A percentile compares a stretch with the other conserved stretches of the same genome.
phyloP scores from a whole-genome alignment of 2,888 invertebrate species.

The Mimas tiliae region DNA sequence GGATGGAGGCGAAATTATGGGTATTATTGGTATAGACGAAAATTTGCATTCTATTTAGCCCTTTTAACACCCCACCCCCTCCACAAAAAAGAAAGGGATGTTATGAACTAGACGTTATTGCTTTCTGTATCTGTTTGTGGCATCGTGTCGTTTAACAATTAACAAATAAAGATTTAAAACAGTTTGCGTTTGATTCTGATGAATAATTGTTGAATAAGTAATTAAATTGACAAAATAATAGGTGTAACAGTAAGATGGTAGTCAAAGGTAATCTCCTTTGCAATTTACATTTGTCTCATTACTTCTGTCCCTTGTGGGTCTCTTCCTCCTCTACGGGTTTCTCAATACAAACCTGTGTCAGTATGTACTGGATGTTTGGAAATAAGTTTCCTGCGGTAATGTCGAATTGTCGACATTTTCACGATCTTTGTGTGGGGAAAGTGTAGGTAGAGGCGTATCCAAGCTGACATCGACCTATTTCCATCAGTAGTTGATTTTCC shows the following conservation, averaged over 20 bases:
- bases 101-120: no score
- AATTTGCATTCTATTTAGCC: background rate
- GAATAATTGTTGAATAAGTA: no score
- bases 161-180: no score
- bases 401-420: conserved; percentile 6
- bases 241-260: no score
- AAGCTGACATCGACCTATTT: conserved; percentile 16
- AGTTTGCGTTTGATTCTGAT: no score
- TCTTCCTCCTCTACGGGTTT: background rate
- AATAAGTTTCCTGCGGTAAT: conserved; percentile 8
- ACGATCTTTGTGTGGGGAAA: conserved; percentile 17
- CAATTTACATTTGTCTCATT: no score
- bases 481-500: background rate
- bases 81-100: no score
- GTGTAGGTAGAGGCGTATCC: conserved; percentile 11
- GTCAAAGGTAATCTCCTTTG: no score
- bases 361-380: conserved; percentile 7
- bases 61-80: no score
- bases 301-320: background rate
- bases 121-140: no score
- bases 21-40: conserved; percentile 2
- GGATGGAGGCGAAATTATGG: conserved; percentile 1
- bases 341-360: background rate
- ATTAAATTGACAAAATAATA: no score
- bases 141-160: no score